Evolutionary conservation across 2,113 vertebrate genomes (phyloP), one percentile per base, ranked within the genome.

Genomic region (Scartelaos histophorus): DNA sequence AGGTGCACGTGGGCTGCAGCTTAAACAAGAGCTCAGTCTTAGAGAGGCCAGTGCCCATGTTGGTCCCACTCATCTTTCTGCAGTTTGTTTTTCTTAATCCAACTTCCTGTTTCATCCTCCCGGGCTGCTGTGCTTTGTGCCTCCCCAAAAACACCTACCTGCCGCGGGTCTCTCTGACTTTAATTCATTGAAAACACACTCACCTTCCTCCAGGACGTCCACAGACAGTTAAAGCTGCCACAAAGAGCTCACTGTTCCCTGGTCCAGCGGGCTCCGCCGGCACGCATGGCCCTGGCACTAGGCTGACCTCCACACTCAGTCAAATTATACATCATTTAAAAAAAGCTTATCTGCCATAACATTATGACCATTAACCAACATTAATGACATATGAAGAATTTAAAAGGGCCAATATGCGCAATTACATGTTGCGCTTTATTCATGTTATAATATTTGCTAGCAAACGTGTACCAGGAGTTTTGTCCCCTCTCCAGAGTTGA

Each of bases 221-320:
- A 76, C 71, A 82, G 43, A 67, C 73, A 46, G 82, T 70, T 69
- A 56, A 86, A 80, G 53, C 83, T 83, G 83, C 75, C 83, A 95
- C 93, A 95, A 94, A 94, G 92, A 51, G 76, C 81, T 68, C 82
- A 90, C 94, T 96, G 93, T 96, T 95, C 88, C 11, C 83, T 79
- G 94, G 94, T 93, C 91, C 92, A 78, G 83, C 90, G 84, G 95
- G 90, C 91, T 95, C 91, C 90, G 91, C 73, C 78, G 94, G 94
- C 88, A 89, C 76, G 67, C 87, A 83, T 89, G 94, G 93, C 69
- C 85, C 88, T 53, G 79, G 82, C 51, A 75, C 29, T 24, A 69
- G 45, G 9, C 13, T 57, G 64, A 45, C 58, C 51, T 56, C 65
- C 71, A 35, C 66, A 70, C 67, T 75, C 68, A 61, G 46, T 25